phyloP scores from a whole-genome alignment of 1,140 invertebrate genomes.

The Lepidostoma basale region DNA sequence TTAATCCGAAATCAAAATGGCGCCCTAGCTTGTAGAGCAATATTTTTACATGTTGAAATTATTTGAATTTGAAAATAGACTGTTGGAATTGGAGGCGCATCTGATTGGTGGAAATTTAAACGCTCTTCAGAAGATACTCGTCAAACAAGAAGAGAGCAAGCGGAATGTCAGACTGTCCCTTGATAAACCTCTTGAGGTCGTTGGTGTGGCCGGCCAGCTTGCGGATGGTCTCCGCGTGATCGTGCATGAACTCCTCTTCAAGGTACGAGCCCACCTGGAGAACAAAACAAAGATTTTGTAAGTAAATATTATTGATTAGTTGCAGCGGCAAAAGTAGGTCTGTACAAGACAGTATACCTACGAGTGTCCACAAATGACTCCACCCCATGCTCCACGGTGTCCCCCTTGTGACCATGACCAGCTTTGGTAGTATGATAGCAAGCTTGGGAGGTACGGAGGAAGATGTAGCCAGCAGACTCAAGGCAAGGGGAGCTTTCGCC shows the following conservation, averaged over 20 bases:
- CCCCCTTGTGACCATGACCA: no score
- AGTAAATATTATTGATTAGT: background rate
- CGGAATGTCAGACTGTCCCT: conserved; percentile 61
- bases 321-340: background rate
- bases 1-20: no score
- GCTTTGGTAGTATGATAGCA: no score
- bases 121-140: conserved; percentile 65
- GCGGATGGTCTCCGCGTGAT: conserved; percentile 70
- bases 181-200: conserved; percentile 72
- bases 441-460: no score
- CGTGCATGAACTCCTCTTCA: conserved; percentile 75
- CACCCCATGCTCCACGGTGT: no score
- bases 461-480: no score
- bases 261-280: conserved; percentile 70
- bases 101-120: conserved; percentile 50
- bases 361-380: no score
- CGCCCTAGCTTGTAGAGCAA: no score
- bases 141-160: conserved; percentile 76
- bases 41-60: no score
- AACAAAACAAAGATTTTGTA: conserved; percentile 13
- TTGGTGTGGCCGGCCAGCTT: conserved; percentile 72
- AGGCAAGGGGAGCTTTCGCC: no score
- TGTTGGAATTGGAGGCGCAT: no score
- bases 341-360: background rate
- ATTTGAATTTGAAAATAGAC: no score